phyloP scores from a whole-genome alignment of 1,140 invertebrate species.

The Pissodes strobi region DNA sequence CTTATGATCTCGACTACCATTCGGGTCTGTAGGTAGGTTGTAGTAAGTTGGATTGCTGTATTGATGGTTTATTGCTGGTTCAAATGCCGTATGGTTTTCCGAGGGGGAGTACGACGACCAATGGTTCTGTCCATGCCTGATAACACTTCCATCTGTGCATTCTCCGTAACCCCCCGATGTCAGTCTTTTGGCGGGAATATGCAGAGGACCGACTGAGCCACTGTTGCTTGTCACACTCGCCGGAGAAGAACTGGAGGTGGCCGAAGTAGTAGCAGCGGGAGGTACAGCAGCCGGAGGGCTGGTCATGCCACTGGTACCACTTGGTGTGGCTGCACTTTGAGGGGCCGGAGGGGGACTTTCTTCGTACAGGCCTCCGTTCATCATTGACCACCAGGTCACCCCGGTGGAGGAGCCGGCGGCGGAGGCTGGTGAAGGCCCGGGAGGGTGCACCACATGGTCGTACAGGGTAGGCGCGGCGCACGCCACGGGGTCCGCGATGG shows the following conservation, averaged over 20 bases:
- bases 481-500: conserved; percentile 77
- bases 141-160: conserved; percentile 67
- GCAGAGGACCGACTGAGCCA: conserved; percentile 68
- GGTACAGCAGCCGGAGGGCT: conserved; percentile 60
- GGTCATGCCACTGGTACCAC: conserved; percentile 57
- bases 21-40: conserved; percentile 70
- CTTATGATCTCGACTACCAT: conserved; percentile 64
- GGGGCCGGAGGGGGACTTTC: conserved; percentile 71
- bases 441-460: conserved; percentile 75
- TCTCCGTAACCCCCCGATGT: conserved; percentile 64
- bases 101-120: conserved; percentile 72
- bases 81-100: conserved; percentile 65
- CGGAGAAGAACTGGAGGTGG: conserved; percentile 71
- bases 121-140: conserved; percentile 73
- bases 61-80: conserved; percentile 67
- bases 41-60: conserved; percentile 77
- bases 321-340: conserved; percentile 59
- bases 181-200: conserved; percentile 81
- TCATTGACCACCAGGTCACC: conserved; percentile 81
- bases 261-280: conserved; percentile 60
- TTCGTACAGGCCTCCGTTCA: conserved; percentile 78
- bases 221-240: conserved; percentile 68
- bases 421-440: conserved; percentile 75
- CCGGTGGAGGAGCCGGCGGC: conserved; percentile 76
- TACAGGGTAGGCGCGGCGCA: conserved; percentile 74